Evolutionary conservation across 2,888 invertebrate genomes (phyloP).

Genomic region (Sclerodermus sp.): DNA sequence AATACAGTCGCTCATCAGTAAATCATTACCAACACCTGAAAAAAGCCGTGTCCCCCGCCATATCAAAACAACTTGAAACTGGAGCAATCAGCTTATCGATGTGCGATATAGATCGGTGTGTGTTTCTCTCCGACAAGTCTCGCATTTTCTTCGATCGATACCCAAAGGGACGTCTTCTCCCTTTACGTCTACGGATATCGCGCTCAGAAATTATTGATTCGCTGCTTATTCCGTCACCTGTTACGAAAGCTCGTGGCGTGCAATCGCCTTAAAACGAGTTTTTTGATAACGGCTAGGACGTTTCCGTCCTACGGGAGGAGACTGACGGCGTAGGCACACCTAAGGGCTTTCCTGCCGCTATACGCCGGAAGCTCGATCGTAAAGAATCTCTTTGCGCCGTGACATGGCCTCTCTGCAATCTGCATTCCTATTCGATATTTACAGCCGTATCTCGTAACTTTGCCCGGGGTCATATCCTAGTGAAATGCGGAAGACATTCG

Average conservation of each 20-base stretch:
- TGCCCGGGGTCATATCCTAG: not conserved
- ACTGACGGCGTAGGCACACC: slow-evolving; percentile 3
- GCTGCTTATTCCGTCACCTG: not conserved
- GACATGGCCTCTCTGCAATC: slow-evolving; percentile 5
- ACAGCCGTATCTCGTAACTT: not conserved
- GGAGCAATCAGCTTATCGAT: too few relatives aligned
- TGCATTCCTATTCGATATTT: not conserved
- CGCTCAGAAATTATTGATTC: too few relatives aligned
- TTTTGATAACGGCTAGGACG: slow-evolving; percentile 10
- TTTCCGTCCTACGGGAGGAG: slow-evolving; percentile 11
- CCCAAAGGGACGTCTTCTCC: too few relatives aligned
- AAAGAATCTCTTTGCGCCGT: slow-evolving; percentile 23
- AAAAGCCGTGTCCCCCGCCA: too few relatives aligned
- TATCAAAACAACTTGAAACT: too few relatives aligned
- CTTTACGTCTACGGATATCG: too few relatives aligned
- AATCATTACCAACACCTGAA: not conserved
- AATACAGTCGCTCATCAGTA: not conserved
- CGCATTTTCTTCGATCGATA: too few relatives aligned
- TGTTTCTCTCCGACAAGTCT: too few relatives aligned
- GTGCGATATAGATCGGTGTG: too few relatives aligned
- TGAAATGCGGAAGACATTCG: not conserved
- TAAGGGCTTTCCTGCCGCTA: too few relatives aligned
- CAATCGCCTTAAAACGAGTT: slow-evolving; percentile 9
- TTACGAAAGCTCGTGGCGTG: not conserved
- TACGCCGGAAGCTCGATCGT: slow-evolving; percentile 18